Conservation (phyloP, 2,797 vertebrate species). For the Sebastes baramenuke region DNA sequence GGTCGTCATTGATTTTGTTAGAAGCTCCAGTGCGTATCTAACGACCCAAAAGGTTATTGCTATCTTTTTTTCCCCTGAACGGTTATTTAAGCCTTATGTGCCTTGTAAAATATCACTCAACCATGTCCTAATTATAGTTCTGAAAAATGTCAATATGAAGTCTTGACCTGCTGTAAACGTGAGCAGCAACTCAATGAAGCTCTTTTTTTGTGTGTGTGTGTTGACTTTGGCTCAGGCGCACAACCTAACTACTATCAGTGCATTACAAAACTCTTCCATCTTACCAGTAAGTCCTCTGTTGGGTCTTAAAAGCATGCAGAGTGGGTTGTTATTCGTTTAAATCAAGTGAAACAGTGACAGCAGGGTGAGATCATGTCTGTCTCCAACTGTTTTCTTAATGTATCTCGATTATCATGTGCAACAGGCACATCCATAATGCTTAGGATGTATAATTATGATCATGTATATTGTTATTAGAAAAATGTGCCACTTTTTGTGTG, state of each 20-base stretch:
- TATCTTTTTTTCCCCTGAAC: neutral
- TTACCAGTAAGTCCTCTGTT: neutral
- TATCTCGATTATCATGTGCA: neutral
- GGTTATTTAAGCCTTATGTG: conserved; percentile 26
- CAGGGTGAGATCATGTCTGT: conserved; percentile 56
- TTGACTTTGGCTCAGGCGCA: neutral
- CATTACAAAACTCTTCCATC: neutral
- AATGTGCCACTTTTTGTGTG: neutral
- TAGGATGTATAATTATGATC: neutral
- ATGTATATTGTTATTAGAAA: neutral
- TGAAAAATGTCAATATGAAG: conserved; percentile 14
- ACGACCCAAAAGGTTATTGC: conserved; percentile 13
- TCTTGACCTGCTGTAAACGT: neutral
- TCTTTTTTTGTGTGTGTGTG: neutral
- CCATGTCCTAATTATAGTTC: neutral
- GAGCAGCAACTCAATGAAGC: neutral
- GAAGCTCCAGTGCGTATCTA: conserved; percentile 18
- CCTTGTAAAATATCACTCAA: conserved; percentile 9
- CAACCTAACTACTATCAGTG: neutral
- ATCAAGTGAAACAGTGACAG: conserved; percentile 29
- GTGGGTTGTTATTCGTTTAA: conserved; percentile 13
- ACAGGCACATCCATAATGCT: neutral
- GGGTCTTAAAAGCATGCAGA: conserved; percentile 5
- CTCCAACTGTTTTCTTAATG: neutral
- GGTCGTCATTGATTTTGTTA: conserved; percentile 61